Conservation (phyloP, 2,888 invertebrate species). For the Agonum fuliginosum region DNA sequence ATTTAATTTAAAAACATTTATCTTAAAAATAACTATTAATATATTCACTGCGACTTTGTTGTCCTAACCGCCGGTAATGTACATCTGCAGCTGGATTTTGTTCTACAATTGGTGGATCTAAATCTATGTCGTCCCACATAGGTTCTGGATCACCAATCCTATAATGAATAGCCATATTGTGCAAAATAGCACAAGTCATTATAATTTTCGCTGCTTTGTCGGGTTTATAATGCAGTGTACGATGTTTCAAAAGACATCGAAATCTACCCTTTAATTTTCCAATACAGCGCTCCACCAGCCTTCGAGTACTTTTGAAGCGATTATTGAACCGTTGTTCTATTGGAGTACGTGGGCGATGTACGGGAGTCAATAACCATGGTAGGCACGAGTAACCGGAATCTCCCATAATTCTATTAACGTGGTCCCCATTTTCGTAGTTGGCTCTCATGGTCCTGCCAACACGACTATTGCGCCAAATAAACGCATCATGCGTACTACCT, state of each 20-base stretch:
- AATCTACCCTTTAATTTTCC: background rate
- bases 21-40: background rate
- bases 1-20: background rate
- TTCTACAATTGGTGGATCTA: background rate
- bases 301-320: background rate
- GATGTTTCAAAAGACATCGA: background rate
- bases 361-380: slow-evolving; percentile 22
- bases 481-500: slow-evolving; percentile 51
- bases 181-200: background rate
- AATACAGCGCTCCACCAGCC: background rate
- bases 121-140: background rate
- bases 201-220: background rate
- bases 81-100: background rate
- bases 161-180: background rate
- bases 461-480: slow-evolving; percentile 46
- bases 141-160: background rate
- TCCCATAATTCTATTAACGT: slow-evolving; percentile 28
- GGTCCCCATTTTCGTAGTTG: slow-evolving; percentile 28
- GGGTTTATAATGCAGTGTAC: background rate
- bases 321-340: background rate
- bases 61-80: background rate
- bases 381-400: slow-evolving; percentile 53
- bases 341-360: background rate
- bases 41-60: background rate
- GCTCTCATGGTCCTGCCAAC: slow-evolving; percentile 17